Evolutionary conservation across 1,140 invertebrate genomes (phyloP), one percentile per base, ranked within the genome.

Genomic region (Drosophila bocqueti): DNA sequence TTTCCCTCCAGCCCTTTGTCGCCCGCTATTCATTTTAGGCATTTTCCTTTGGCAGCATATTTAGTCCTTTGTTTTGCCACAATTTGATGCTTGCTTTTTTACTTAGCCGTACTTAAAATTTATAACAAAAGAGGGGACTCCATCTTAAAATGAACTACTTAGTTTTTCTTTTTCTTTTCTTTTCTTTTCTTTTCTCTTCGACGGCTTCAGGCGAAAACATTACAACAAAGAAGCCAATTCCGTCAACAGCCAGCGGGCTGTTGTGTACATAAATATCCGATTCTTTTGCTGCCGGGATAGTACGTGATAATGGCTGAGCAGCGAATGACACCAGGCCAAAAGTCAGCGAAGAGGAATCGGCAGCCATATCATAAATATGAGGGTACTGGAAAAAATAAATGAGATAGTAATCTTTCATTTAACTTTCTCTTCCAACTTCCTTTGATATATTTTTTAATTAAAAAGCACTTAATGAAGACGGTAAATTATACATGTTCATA

Each of bases 221-320:
- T 80, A 84, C 72, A 84, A 90, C 81, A 90, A 90, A 90, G 85
- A 82, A 85, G 85, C 85, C 85, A 90, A 90, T 90, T 90, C 75
- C 74, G 69, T 68, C 69, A 71, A 64, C 65, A 65, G 85, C 60
- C 68, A 60, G 82, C 69, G 68, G 80, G 47, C 45, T 69, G 50
- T 65, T 52, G 59, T 62, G 68, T 69, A 66, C 42, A 66, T 54
- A 76, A 66, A 61, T 68, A 74, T 38, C 61, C 71, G 40, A 61
- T 45, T 58, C 49, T 47, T 29, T 64, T 38, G 71, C 49, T 79
- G 59, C 54, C 66, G 72, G 74, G 66, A 79, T 55, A 59, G 81
- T 85, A 90, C 86, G 85, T 90, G 85, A 87, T 90, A 90, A 90
- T 90, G 85, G 85, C 75, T 90, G 52, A 73, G 79, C 67, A 82